These are phyloP conservation scores for Phocoena phocoena DNA, from an alignment of 2,113 vertebrate species.

Conservation along the genomic window DNA sequence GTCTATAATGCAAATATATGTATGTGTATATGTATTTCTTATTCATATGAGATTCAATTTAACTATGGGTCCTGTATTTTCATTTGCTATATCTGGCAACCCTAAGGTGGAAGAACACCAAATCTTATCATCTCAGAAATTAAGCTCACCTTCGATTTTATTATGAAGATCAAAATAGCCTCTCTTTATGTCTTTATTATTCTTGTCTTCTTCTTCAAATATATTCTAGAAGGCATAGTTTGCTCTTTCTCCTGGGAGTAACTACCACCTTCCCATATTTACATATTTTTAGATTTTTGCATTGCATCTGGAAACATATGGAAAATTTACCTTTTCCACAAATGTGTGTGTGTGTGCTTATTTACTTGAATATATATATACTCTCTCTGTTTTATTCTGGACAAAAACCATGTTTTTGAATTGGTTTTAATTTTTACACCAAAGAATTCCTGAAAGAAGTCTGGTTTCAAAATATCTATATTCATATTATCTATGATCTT, in stretches of 20 bases:
- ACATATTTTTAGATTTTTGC: neutral
- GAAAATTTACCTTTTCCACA: neutral
- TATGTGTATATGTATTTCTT: neutral
- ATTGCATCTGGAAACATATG: neutral
- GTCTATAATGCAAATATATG: neutral
- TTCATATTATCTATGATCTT: neutral
- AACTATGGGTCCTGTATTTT: neutral
- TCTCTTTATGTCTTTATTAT: neutral
- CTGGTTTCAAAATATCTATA: neutral
- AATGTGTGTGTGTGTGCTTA: neutral
- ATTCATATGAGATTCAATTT: neutral
- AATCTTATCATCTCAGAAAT: neutral
- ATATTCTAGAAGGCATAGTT: neutral
- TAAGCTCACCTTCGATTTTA: neutral
- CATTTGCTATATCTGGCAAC: neutral
- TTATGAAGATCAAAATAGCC: neutral
- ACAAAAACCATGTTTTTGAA: neutral
- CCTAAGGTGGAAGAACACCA: neutral
- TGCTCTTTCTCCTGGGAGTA: neutral
- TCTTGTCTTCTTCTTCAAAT: neutral
- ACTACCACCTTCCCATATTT: neutral
- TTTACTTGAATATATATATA: neutral
- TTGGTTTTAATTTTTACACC: neutral
- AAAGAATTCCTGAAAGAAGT: neutral
- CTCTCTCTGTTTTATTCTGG: neutral